These are phyloP conservation scores for Barypeithes pellucidus DNA, from an alignment of 2,888 invertebrate species.

Conservation along the genomic window DNA sequence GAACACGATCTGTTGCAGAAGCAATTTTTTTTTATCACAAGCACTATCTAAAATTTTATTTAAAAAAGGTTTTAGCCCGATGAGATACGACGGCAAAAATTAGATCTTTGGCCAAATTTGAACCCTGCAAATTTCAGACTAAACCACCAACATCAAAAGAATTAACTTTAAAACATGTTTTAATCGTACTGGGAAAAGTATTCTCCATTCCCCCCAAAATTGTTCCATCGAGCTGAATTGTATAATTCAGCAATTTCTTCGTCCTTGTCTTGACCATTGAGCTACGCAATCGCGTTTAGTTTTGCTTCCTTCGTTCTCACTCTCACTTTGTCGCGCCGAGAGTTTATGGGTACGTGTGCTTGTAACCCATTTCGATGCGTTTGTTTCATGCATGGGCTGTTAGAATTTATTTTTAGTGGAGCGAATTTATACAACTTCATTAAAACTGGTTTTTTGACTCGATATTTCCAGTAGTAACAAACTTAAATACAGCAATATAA, in stretches of 20 bases:
- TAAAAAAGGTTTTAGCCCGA: background rate
- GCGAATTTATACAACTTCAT: too few relatives aligned
- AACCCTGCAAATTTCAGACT: constrained; percentile 17
- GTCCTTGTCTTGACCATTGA: constrained; percentile 26
- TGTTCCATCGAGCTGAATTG: background rate
- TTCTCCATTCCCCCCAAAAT: constrained; percentile 35
- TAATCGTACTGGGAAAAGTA: constrained; percentile 21
- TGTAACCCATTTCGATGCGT: constrained; percentile 19
- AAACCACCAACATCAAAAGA: constrained; percentile 23
- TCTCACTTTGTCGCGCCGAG: constrained; percentile 30
- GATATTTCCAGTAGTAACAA: too few relatives aligned
- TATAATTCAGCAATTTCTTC: constrained; percentile 32
- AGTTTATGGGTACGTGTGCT: background rate
- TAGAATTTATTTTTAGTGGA: background rate
- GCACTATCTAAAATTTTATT: too few relatives aligned
- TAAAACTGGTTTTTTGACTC: too few relatives aligned
- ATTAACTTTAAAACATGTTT: constrained; percentile 23
- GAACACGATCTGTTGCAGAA: background rate
- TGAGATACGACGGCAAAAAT: background rate
- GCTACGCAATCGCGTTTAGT: background rate
- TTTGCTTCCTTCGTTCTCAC: constrained; percentile 33
- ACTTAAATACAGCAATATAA: too few relatives aligned
- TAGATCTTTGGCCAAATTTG: constrained; percentile 4
- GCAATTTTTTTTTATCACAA: background rate
- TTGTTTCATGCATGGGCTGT: background rate